Conservation (phyloP, 2,113 vertebrate genomes). For the Etheostoma spectabile region DNA sequence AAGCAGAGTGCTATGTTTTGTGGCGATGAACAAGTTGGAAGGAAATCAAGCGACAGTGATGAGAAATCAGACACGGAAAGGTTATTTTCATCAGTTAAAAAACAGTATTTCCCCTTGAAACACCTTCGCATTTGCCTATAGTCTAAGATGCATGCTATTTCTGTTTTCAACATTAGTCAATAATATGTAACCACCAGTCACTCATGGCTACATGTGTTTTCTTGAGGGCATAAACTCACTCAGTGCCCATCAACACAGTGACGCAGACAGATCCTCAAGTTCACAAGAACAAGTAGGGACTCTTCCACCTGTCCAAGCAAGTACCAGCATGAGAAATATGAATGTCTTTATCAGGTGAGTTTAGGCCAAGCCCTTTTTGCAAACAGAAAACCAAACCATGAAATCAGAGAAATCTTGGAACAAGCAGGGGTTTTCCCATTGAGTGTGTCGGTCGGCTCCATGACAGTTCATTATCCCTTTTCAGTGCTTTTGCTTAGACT, state of each 20-base stretch:
- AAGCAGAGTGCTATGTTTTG: not conserved
- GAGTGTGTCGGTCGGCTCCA: not conserved
- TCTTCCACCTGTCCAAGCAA: slow-evolving; percentile 42
- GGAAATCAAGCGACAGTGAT: not conserved
- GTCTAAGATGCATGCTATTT: not conserved
- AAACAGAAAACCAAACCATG: slow-evolving; percentile 9
- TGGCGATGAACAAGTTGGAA: not conserved
- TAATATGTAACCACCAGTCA: slow-evolving; percentile 16
- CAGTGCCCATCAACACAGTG: not conserved
- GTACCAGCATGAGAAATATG: slow-evolving; percentile 45
- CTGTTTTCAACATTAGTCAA: slow-evolving; percentile 32
- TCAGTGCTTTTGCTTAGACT: not conserved
- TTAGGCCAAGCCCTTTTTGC: slow-evolving; percentile 30
- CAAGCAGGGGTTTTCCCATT: not conserved
- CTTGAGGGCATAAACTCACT: not conserved
- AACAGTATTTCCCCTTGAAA: not conserved
- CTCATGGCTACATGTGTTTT: not conserved
- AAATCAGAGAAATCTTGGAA: not conserved
- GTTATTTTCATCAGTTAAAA: not conserved
- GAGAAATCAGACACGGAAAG: not conserved
- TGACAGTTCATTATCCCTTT: not conserved
- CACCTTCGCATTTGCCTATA: not conserved
- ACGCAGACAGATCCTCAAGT: not conserved
- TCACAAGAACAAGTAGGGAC: slow-evolving; percentile 60
- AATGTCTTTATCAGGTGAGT: slow-evolving; percentile 4